These are phyloP conservation scores for Prunella strophiata DNA, from an alignment of 2,797 vertebrate genomes.

Conservation along the genomic window DNA sequence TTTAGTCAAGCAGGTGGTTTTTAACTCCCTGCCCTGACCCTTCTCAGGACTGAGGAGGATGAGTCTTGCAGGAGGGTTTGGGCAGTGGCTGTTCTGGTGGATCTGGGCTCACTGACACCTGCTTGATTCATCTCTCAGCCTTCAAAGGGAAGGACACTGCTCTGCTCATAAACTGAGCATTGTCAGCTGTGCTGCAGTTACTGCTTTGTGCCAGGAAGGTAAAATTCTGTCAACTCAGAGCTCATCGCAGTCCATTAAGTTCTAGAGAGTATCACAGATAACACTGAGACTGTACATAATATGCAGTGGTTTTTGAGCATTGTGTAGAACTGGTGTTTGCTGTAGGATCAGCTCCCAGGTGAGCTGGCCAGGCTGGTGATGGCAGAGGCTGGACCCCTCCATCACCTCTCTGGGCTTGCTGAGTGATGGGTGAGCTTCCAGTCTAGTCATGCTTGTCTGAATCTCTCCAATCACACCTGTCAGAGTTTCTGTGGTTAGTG, in stretches of 20 bases:
- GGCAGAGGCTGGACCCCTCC: background rate
- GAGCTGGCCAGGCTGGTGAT: background rate
- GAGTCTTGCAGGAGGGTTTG: background rate
- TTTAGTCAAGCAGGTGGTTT: background rate
- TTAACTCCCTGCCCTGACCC: background rate
- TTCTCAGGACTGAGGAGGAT: fast-evolving
- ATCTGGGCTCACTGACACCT: fast-evolving
- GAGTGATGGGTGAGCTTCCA: background rate
- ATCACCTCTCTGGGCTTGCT: background rate
- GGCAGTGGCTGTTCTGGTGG: background rate
- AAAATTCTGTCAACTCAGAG: background rate
- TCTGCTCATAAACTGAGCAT: background rate
- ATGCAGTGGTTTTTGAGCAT: background rate
- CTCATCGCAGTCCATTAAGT: background rate
- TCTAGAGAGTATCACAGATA: no score
- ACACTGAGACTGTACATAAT: background rate
- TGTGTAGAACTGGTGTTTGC: background rate
- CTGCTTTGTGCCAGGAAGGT: background rate
- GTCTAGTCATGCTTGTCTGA: fast-evolving
- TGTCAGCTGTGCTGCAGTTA: background rate
- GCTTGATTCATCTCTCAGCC: background rate
- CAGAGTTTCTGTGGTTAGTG: background rate
- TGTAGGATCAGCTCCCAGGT: background rate
- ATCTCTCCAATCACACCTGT: background rate
- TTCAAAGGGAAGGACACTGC: background rate